A percentile compares a stretch with the other conserved stretches of the same genome.
Evolutionary conservation across 2,888 invertebrate genomes (phyloP).

Genomic region (Sisyra terminalis): DNA sequence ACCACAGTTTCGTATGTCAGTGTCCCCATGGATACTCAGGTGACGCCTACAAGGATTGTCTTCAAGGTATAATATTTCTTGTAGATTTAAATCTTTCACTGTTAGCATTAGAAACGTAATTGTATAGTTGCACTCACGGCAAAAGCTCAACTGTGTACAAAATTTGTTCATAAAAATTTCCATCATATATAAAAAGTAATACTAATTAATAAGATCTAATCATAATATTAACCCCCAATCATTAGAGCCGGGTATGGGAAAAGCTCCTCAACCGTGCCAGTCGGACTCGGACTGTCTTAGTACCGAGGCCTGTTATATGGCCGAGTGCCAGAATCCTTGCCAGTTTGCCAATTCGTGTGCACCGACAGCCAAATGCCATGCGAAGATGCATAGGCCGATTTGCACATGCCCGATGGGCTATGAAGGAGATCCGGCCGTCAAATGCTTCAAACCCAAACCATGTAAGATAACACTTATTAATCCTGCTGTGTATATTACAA

Average conservation of each 20-base stretch:
- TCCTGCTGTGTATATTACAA: background rate
- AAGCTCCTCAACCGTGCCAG: constrained; percentile 62
- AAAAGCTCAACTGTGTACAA: background rate
- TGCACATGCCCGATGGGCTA: constrained; percentile 66
- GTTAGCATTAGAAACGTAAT: background rate
- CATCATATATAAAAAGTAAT: background rate
- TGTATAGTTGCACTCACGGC: too few relatives aligned
- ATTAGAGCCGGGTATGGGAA: constrained; percentile 49
- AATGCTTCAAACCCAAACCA: constrained; percentile 59
- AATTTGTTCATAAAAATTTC: background rate
- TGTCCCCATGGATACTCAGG: constrained; percentile 36
- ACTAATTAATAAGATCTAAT: background rate
- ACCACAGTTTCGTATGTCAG: constrained; percentile 44
- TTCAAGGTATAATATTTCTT: constrained; percentile 35
- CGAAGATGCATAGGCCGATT: constrained; percentile 68
- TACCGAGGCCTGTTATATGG: constrained; percentile 69
- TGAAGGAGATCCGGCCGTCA: constrained; percentile 66
- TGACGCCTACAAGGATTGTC: constrained; percentile 38
- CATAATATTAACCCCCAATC: background rate
- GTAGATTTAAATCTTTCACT: background rate
- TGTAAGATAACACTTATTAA: constrained; percentile 40
- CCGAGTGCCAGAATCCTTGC: constrained; percentile 68
- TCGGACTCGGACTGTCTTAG: constrained; percentile 72
- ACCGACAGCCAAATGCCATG: constrained; percentile 57
- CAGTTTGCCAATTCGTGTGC: constrained; percentile 66